Conservation (phyloP, 30 jellyfish, hydroid and myxozoan genomes). For the Phacellophora camtschatica region DNA sequence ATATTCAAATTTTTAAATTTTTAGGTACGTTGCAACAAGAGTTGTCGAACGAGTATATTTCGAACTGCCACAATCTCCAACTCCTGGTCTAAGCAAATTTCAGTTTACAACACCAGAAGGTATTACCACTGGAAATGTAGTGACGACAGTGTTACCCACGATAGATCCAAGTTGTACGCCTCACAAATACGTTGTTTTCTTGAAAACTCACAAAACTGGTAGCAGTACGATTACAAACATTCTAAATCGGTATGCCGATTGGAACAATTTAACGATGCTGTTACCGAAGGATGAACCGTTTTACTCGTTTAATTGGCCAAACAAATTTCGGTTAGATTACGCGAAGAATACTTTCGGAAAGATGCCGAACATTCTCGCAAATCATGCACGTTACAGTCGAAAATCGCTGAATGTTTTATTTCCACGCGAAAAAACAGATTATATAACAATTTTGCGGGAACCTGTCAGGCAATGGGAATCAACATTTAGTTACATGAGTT, state of each 20-base stretch:
- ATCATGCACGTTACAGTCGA: conserved; percentile 96
- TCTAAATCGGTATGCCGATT: conserved; percentile 91
- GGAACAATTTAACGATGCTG: conserved; percentile 77
- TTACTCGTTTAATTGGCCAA: conserved; percentile 95
- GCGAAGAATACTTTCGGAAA: conserved; percentile 58
- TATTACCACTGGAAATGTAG: not conserved
- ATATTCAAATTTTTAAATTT: no score
- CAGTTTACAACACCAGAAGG: not conserved
- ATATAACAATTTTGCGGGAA: conserved; percentile 80
- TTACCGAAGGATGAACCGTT: conserved; percentile 72
- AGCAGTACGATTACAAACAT: conserved; percentile 93
- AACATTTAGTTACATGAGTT: conserved; percentile 91
- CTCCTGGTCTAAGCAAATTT: conserved; percentile 14
- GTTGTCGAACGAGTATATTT: conserved; percentile 76
- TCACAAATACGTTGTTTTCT: conserved; percentile 68
- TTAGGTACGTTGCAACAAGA: conserved; percentile 72
- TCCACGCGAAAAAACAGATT: conserved; percentile 81
- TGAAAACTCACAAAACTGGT: conserved; percentile 97
- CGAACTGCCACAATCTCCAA: conserved; percentile 65
- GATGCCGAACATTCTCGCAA: conserved; percentile 86
- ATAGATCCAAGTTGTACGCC: conserved; percentile 58
- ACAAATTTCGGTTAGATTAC: conserved; percentile 73
- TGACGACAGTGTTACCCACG: not conserved
- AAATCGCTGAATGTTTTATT: conserved; percentile 80
- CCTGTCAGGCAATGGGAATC: conserved; percentile 98